These are phyloP conservation scores for Blomia tropicalis DNA, from an alignment of 2,888 invertebrate genomes.

Conservation along the genomic window DNA sequence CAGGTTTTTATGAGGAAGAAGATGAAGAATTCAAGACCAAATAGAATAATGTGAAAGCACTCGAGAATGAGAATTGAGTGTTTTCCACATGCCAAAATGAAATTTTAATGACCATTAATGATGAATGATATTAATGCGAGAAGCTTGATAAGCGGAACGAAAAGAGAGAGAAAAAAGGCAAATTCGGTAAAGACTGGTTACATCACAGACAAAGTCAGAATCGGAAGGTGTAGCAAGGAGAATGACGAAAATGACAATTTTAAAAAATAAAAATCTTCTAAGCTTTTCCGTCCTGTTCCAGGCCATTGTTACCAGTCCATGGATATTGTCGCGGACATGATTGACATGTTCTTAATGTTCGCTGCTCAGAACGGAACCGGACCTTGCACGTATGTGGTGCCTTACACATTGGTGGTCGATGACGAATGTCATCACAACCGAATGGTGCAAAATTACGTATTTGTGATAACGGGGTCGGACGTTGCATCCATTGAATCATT, in stretches of 20 bases:
- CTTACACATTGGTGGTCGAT: slow-evolving; percentile 75
- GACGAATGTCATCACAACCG: slow-evolving; percentile 55
- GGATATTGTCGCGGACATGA: slow-evolving; percentile 75
- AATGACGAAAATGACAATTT: not conserved
- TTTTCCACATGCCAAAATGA: too few relatives aligned
- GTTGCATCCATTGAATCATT: slow-evolving; percentile 79
- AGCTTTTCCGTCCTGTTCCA: not conserved
- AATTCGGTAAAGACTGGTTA: not conserved
- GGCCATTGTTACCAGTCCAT: slow-evolving; percentile 58
- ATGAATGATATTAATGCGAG: too few relatives aligned
- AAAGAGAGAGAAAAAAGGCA: not conserved
- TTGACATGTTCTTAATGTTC: slow-evolving; percentile 88
- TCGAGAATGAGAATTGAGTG: too few relatives aligned
- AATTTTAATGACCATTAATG: too few relatives aligned
- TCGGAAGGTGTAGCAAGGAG: not conserved
- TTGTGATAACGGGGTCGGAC: slow-evolving; percentile 69
- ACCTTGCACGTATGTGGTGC: slow-evolving; percentile 82
- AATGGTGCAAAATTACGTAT: slow-evolving; percentile 70
- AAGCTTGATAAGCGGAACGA: too few relatives aligned
- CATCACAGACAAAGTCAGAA: not conserved
- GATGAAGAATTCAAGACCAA: too few relatives aligned
- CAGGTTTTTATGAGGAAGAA: too few relatives aligned
- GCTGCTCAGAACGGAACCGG: slow-evolving; percentile 46
- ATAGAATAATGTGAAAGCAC: too few relatives aligned
- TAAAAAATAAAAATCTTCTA: not conserved